Evolutionary conservation across 1,140 invertebrate species (phyloP), one percentile per base, ranked within the genome.

Genomic region (Arctopsyche grandis): DNA sequence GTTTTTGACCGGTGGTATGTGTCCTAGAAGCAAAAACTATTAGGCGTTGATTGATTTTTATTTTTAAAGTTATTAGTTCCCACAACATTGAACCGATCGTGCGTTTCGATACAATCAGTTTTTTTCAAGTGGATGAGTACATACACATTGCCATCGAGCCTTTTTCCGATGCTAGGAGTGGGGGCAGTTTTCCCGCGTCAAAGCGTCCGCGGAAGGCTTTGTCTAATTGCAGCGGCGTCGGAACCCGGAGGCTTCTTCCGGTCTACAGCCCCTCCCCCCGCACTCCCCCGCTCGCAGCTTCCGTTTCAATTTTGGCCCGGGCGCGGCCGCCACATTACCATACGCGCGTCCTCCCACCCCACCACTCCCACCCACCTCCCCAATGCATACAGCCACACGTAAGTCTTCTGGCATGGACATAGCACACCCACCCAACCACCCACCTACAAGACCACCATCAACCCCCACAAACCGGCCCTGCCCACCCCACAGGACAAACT

Each of bases 381-480:
- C 56, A 63, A 76, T 76, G 74, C 74, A 76, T 76, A 76, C 74
- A 76, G 74, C 74, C 74, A 76, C 74, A 76, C 74, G 74, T 77
- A 81, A 81, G 80, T 81, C 80, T 81, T 81, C 80, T 81, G 80
- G 80, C 70, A 81, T 81, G 80, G 80, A 81, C 80, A 81, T 77
- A 60, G 9, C 58, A 69, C 46, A 38, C 19, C 70, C 70, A n/a
- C 38, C 69, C 16, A 19, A 19, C 77, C 56, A 22, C 71, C 69
- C 19, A 19, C 56, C n/a, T n/a, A 14, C 14, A 52, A 16, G 9
- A 14, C 78, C 78, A 43, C 71, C 78, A 43, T 26, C 38, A 5
- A 38, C 24, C 58, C 63, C 14, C 63, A 24, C 12, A 9, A 5
- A 22, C 21, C 63, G 0, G 12, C 22, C n/a, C 63, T 7, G n/a